These are phyloP conservation scores for Harpagus bidentatus DNA, from an alignment of 2,113 vertebrate genomes.

Conservation along the genomic window DNA sequence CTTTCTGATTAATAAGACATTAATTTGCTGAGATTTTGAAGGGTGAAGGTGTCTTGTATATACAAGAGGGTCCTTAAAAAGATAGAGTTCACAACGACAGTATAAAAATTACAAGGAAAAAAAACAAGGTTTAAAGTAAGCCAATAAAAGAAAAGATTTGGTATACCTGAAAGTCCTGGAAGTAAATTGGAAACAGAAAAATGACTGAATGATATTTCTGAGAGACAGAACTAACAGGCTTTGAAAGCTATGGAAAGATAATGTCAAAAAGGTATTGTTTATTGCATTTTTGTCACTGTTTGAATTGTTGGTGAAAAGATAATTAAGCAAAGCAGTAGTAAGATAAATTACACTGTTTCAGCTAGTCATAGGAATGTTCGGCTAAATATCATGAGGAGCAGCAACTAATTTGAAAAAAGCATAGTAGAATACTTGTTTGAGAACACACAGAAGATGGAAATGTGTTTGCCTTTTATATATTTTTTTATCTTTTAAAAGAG, in stretches of 20 bases:
- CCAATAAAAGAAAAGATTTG: neutral
- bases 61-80: neutral
- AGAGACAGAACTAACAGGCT: neutral
- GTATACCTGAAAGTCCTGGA: neutral
- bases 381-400: neutral
- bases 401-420: neutral
- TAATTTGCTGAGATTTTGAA: neutral
- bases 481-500: neutral
- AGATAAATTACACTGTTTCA: neutral
- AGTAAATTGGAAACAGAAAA: neutral
- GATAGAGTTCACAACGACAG: neutral
- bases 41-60: neutral
- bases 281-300: neutral
- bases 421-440: neutral
- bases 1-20: neutral
- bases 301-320: neutral
- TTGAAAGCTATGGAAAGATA: neutral
- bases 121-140: neutral
- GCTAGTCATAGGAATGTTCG: neutral
- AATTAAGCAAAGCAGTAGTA: neutral
- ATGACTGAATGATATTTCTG: neutral
- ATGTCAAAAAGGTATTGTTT: neutral
- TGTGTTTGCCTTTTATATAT: no score
- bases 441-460: neutral
- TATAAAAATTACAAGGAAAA: neutral